These are phyloP conservation scores for Xenus cinereus DNA, from an alignment of 2,113 vertebrate genomes.

Conservation along the genomic window DNA sequence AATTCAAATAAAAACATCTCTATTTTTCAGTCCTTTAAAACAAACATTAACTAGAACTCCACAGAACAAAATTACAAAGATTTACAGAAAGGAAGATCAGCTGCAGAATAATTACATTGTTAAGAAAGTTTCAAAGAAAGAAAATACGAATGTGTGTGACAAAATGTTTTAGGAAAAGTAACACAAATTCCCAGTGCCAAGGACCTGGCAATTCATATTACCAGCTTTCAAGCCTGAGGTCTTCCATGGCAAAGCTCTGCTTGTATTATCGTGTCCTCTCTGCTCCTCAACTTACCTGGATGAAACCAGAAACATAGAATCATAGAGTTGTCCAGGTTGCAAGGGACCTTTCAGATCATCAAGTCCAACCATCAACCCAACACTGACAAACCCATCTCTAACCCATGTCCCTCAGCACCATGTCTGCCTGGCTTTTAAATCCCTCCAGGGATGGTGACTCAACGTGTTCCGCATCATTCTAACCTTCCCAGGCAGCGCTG, in stretches of 20 bases:
- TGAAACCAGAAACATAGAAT: neutral
- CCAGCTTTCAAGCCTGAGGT: neutral
- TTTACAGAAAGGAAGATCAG: neutral
- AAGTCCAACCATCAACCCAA: too few species aligned
- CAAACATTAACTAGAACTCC: neutral
- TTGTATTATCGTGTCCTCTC: rapidly evolving
- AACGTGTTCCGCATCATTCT: rapidly evolving
- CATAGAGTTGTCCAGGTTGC: too few species aligned
- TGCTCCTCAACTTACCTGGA: neutral
- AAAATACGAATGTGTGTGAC: rapidly evolving
- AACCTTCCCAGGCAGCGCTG: rapidly evolving
- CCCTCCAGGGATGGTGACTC: too few species aligned
- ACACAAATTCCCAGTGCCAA: neutral
- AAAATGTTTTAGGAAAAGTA: neutral
- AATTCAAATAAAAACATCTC: neutral
- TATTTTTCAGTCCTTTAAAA: neutral
- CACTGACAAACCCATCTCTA: too few species aligned
- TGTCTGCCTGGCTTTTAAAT: too few species aligned
- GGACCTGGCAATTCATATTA: rapidly evolving
- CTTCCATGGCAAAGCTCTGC: neutral
- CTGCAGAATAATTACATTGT: neutral
- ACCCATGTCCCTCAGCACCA: too few species aligned
- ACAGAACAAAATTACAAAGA: rapidly evolving
- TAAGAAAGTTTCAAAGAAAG: neutral
- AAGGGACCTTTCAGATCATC: too few species aligned